Evolutionary conservation across 2,113 vertebrate species (phyloP).

Genomic region (Muntiacus muntjak): DNA sequence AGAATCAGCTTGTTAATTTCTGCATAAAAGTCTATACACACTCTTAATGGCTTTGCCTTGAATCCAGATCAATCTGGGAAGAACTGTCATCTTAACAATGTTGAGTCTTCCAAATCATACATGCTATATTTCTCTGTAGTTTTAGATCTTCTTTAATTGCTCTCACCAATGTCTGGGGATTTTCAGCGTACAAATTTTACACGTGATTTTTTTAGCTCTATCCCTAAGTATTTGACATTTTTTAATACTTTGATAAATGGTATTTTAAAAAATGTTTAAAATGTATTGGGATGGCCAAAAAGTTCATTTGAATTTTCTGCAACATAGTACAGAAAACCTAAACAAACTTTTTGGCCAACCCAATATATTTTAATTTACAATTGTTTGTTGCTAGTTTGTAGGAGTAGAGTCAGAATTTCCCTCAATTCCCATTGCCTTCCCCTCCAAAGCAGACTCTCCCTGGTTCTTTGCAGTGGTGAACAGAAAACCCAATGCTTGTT

Average conservation of each 20-base stretch:
- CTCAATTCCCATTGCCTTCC: neutral
- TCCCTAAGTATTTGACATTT: neutral
- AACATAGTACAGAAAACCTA: neutral
- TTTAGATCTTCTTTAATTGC: neutral
- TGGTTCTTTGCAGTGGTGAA: neutral
- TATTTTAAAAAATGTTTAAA: neutral
- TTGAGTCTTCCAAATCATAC: neutral
- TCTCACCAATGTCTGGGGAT: neutral
- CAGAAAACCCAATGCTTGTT: neutral
- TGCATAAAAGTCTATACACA: neutral
- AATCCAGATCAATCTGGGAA: neutral
- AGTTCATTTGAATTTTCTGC: neutral
- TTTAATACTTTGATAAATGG: neutral
- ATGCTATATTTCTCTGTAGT: neutral
- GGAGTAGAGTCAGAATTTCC: neutral
- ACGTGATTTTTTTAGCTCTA: neutral
- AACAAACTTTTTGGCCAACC: neutral
- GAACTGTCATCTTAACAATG: neutral
- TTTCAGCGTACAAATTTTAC: neutral
- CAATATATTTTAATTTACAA: neutral
- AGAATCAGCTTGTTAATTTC: neutral
- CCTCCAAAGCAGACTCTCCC: neutral
- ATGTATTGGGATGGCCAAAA: neutral
- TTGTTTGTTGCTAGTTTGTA: neutral
- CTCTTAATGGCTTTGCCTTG: neutral